phyloP scores from a whole-genome alignment of 2,797 vertebrate genomes.

The Microctenopoma lineatum region DNA sequence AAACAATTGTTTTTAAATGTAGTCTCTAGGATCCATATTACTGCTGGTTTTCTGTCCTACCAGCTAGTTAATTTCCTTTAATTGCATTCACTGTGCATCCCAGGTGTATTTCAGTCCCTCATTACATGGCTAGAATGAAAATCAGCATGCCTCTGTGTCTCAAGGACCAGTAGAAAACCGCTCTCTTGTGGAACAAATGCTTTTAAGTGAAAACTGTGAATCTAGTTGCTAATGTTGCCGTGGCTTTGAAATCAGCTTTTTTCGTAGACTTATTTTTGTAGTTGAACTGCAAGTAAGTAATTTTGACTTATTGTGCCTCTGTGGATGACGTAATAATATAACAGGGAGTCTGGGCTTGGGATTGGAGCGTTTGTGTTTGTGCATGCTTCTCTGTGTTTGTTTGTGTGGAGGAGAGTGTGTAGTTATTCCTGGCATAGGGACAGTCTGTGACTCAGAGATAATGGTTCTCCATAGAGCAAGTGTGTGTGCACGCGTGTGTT shows the following conservation, averaged over 20 bases:
- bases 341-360: slow-evolving; percentile 41
- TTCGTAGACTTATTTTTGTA: slow-evolving; percentile 8
- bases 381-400: slow-evolving; percentile 18
- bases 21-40: slow-evolving; percentile 8
- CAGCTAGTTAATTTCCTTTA: slow-evolving; percentile 53
- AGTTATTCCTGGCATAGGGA: slow-evolving; percentile 73
- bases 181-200: neutral
- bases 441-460: slow-evolving; percentile 85
- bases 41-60: slow-evolving; percentile 26
- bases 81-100: slow-evolving; percentile 49
- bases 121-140: slow-evolving; percentile 58
- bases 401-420: slow-evolving; percentile 45
- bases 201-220: slow-evolving; percentile 1
- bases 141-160: slow-evolving; percentile 39
- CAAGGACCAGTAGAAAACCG: neutral
- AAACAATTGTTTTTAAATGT: slow-evolving; percentile 13
- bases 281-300: slow-evolving; percentile 23
- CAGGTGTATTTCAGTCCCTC: slow-evolving; percentile 58
- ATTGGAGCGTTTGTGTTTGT: slow-evolving; percentile 18
- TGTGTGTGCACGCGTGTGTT: slow-evolving; percentile 35
- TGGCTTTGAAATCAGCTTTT: slow-evolving; percentile 6
- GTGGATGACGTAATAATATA: slow-evolving; percentile 48
- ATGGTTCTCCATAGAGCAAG: slow-evolving; percentile 76
- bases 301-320: slow-evolving; percentile 32
- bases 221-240: slow-evolving; percentile 1